These are phyloP conservation scores for Mechanitis messenoides DNA, from an alignment of 2,888 invertebrate species.

Conservation along the genomic window DNA sequence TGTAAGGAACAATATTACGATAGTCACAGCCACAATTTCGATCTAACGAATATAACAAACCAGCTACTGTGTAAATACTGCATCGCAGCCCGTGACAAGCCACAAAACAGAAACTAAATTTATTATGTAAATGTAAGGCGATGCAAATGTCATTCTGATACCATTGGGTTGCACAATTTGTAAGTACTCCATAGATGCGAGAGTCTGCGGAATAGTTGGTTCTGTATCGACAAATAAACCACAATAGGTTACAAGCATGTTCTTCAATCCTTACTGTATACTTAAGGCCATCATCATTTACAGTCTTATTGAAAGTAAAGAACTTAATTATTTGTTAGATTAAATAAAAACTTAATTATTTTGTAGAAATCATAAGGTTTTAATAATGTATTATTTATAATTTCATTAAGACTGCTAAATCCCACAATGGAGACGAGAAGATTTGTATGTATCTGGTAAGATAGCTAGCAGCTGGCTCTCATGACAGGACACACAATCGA, in stretches of 20 bases:
- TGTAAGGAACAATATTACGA: slow-evolving; percentile 51
- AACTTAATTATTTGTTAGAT: neutral
- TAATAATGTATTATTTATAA: neutral
- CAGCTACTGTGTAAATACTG: slow-evolving; percentile 42
- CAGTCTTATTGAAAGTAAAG: slow-evolving; percentile 23
- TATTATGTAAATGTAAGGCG: slow-evolving; percentile 40
- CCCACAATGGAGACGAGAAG: slow-evolving; percentile 19
- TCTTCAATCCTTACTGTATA: slow-evolving; percentile 33
- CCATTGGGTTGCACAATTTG: slow-evolving; percentile 74
- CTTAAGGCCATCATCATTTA: slow-evolving; percentile 23
- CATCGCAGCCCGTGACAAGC: slow-evolving; percentile 44
- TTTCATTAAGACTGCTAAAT: neutral
- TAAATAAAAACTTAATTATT: neutral
- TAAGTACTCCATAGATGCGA: slow-evolving; percentile 74
- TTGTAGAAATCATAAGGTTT: neutral
- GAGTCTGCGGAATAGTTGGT: slow-evolving; percentile 72
- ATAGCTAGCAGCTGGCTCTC: slow-evolving; percentile 24
- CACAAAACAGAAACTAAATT: slow-evolving; percentile 41
- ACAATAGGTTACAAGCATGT: slow-evolving; percentile 67
- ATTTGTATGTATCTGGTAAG: slow-evolving; percentile 17
- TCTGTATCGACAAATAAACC: slow-evolving; percentile 74
- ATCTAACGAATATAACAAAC: slow-evolving; percentile 44
- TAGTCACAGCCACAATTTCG: slow-evolving; percentile 74
- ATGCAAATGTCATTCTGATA: slow-evolving; percentile 67
- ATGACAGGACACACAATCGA: slow-evolving; percentile 30